These are phyloP conservation scores for Muricea muricata DNA, from an alignment of 92 coral and sea anemone genomes.

Conservation along the genomic window DNA sequence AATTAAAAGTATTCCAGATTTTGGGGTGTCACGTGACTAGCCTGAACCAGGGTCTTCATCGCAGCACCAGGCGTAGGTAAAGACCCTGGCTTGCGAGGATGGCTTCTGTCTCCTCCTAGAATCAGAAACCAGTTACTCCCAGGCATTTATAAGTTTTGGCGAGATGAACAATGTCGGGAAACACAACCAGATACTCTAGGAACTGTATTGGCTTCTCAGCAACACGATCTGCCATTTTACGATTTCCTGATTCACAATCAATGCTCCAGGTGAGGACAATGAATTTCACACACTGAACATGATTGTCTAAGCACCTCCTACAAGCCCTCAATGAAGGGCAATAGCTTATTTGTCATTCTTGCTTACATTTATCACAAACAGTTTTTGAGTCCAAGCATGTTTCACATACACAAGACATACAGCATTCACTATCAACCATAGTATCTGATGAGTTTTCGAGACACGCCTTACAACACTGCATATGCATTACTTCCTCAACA, in stretches of 20 bases:
- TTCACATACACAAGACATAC: constrained; percentile 46
- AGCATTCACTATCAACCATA: constrained; percentile 34
- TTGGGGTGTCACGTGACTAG: too few species aligned
- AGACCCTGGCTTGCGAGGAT: too few species aligned
- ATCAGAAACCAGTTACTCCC: constrained; percentile 62
- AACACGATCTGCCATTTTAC: constrained; percentile 64
- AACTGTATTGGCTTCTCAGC: constrained; percentile 17
- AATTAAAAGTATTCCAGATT: too few species aligned
- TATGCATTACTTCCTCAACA: constrained; percentile 45
- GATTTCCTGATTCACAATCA: constrained; percentile 56
- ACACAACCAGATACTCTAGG: constrained; percentile 55
- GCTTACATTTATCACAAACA: constrained; percentile 61
- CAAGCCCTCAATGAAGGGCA: constrained; percentile 62
- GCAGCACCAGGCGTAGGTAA: too few species aligned
- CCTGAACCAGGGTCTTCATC: too few species aligned
- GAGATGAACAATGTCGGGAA: constrained; percentile 64
- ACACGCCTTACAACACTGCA: constrained; percentile 53
- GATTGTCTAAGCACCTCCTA: constrained; percentile 54
- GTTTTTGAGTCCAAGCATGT: constrained; percentile 48
- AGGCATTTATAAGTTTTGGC: constrained; percentile 63
- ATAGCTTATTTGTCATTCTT: constrained; percentile 57
- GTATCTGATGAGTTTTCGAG: constrained; percentile 26
- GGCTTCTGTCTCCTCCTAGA: constrained; percentile 56
- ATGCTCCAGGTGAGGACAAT: constrained; percentile 40
- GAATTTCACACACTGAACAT: constrained; percentile 36